Evolutionary conservation across 2,113 vertebrate species (phyloP).

Genomic region (Barbus barbus): DNA sequence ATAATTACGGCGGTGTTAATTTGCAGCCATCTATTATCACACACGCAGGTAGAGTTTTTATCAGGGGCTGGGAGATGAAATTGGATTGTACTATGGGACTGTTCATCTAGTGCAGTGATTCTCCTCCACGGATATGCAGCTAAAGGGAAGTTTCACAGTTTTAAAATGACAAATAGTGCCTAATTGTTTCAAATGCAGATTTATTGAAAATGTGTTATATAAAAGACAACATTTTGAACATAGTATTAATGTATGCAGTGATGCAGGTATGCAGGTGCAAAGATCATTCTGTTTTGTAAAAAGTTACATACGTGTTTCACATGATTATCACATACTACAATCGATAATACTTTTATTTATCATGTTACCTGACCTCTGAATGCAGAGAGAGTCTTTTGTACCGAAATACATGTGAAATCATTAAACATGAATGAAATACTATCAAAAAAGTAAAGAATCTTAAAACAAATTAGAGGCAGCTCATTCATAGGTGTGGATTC

Average conservation of each 20-base stretch:
- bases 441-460: slow-evolving; percentile 18
- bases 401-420: slow-evolving; percentile 37
- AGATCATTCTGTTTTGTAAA: slow-evolving; percentile 19
- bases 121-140: background rate
- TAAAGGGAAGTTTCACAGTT: background rate
- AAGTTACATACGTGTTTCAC: slow-evolving; percentile 19
- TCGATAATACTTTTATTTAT: slow-evolving; percentile 13
- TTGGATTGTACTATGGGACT: slow-evolving; percentile 62
- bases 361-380: slow-evolving; percentile 35
- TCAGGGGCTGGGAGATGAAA: slow-evolving; percentile 68
- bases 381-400: slow-evolving; percentile 39
- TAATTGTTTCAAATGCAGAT: slow-evolving; percentile 41
- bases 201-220: slow-evolving; percentile 45
- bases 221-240: slow-evolving; percentile 35
- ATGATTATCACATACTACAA: too few species aligned
- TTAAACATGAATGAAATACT: slow-evolving; percentile 9
- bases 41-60: slow-evolving; percentile 62
- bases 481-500: slow-evolving; percentile 9
- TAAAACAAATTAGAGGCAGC: background rate
- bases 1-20: slow-evolving; percentile 75
- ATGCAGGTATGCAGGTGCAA: slow-evolving; percentile 20
- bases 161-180: slow-evolving; percentile 15
- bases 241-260: slow-evolving; percentile 24
- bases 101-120: slow-evolving; percentile 32
- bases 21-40: slow-evolving; percentile 69